phyloP scores from a whole-genome alignment of 2,888 invertebrate species.

The Rhingia rostrata region DNA sequence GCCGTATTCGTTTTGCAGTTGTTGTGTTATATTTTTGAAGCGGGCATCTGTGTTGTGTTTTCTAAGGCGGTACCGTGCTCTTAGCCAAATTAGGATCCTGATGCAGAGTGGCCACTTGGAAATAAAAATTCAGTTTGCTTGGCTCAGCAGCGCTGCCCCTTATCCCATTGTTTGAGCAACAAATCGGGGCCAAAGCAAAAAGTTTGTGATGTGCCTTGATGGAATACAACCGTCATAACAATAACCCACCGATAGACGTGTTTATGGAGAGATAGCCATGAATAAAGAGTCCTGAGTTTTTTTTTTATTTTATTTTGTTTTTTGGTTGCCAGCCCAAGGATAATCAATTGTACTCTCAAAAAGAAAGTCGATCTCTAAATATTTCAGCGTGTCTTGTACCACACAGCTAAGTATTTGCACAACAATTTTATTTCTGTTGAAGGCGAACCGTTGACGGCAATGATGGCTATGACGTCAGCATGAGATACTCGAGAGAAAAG shows the following conservation, averaged over 20 bases:
- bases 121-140: constrained; percentile 35
- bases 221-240: constrained; percentile 65
- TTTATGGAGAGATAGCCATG: constrained; percentile 42
- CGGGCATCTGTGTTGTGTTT: constrained; percentile 20
- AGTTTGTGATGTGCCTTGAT: constrained; percentile 32
- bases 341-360: constrained; percentile 49
- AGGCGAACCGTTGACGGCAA: constrained; percentile 61
- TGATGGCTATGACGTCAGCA: constrained; percentile 69
- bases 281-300: constrained; percentile 11
- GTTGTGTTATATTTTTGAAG: background rate
- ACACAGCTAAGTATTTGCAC: constrained; percentile 41
- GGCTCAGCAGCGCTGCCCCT: constrained; percentile 20
- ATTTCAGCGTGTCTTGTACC: constrained; percentile 50
- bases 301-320: background rate
- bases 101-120: constrained; percentile 57
- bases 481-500: constrained; percentile 52
- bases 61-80: constrained; percentile 51
- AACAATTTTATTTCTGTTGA: constrained; percentile 62
- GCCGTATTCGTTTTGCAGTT: background rate
- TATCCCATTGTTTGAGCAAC: constrained; percentile 60
- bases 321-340: constrained; percentile 53
- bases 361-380: constrained; percentile 49
- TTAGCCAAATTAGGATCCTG: constrained; percentile 64
- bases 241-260: constrained; percentile 59
- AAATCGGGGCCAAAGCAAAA: constrained; percentile 61